Evolutionary conservation across 2,113 vertebrate species (phyloP).

Genomic region (Nothoprocta perdicaria): DNA sequence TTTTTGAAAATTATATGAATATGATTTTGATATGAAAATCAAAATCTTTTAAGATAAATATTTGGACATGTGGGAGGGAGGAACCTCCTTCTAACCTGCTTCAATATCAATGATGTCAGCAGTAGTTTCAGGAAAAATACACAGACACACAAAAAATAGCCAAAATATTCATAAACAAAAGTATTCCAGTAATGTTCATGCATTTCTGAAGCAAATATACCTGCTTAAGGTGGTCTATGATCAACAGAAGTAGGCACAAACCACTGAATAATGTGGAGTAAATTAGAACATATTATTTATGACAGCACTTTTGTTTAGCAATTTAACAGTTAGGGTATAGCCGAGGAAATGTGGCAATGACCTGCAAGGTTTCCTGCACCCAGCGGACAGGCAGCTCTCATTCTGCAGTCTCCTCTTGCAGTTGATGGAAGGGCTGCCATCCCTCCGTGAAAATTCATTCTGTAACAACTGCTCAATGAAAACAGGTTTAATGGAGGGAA

Average conservation of each 20-base stretch:
- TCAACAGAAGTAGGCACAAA: no score
- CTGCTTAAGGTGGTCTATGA: no score
- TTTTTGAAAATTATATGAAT: background rate
- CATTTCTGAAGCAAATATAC: no score
- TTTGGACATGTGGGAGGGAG: background rate
- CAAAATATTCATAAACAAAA: no score
- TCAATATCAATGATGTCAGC: background rate
- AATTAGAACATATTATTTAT: background rate
- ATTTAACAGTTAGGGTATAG: background rate
- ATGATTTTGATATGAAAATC: background rate
- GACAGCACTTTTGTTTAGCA: background rate
- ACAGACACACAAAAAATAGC: background rate
- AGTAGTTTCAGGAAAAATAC: background rate
- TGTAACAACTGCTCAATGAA: background rate
- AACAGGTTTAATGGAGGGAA: background rate
- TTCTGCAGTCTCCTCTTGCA: background rate
- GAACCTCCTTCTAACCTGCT: background rate
- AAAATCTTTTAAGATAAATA: background rate
- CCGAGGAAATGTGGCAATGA: background rate
- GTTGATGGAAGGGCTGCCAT: fast-evolving
- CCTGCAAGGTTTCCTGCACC: background rate
- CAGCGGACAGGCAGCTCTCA: background rate
- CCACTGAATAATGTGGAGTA: background rate
- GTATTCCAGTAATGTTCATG: no score
- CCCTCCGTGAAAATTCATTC: background rate